These are phyloP conservation scores for Muraenolepis orangiensis DNA, from an alignment of 2,797 vertebrate genomes.

Conservation along the genomic window DNA sequence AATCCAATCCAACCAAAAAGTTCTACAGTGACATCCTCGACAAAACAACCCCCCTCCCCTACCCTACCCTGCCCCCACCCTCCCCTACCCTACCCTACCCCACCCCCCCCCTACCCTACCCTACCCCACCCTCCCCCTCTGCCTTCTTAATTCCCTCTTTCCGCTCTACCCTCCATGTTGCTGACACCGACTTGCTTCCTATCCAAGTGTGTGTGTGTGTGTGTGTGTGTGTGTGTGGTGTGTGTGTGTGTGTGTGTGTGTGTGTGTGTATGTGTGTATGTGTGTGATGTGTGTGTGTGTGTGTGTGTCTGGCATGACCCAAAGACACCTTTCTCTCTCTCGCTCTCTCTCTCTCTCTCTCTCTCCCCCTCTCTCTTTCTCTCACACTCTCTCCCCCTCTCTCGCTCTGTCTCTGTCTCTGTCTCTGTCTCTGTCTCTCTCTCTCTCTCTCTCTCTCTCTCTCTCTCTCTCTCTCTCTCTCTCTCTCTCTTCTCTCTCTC, in stretches of 20 bases:
- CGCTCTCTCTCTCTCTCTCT: too few relatives aligned
- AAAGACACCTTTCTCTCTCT: neutral
- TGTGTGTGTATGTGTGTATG: too few relatives aligned
- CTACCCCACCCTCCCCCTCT: neutral
- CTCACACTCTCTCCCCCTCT: too few relatives aligned
- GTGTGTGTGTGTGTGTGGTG: constrained; percentile 2
- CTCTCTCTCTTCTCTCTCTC: neutral
- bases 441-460: neutral
- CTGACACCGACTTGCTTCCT: neutral
- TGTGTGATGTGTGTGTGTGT: too few relatives aligned
- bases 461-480: neutral
- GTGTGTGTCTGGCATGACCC: neutral
- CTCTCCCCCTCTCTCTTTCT: too few relatives aligned
- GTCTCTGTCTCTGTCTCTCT: neutral
- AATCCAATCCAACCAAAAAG: neutral
- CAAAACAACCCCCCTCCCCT: neutral
- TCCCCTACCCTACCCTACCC: neutral
- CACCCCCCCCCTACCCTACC: neutral
- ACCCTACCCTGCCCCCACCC: neutral
- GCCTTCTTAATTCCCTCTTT: constrained; percentile 3
- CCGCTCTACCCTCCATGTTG: neutral
- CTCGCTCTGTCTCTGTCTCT: too few relatives aligned
- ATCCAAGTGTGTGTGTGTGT: neutral
- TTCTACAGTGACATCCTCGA: neutral
- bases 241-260: neutral